phyloP scores from a whole-genome alignment of 2,888 invertebrate species.

The Drosophila eohydei region DNA sequence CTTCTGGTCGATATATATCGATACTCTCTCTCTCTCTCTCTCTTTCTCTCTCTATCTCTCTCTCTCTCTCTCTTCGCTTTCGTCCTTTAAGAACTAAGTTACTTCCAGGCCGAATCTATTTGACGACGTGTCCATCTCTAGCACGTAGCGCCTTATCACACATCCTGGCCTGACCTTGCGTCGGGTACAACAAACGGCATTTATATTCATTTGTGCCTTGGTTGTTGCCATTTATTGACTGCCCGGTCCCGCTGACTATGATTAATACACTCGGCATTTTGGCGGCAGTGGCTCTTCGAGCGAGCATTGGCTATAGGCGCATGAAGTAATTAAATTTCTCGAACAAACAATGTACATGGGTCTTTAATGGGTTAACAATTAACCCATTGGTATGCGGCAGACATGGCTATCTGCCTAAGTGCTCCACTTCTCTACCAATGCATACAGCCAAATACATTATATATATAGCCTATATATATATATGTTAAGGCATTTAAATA shows the following conservation, averaged over 20 bases:
- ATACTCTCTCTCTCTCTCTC: neutral
- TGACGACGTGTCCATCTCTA: conserved; percentile 11
- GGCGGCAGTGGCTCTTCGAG: neutral
- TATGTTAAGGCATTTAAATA: conserved; percentile 18
- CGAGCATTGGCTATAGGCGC: conserved; percentile 6
- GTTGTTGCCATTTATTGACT: conserved; percentile 56
- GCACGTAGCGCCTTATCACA: conserved; percentile 18
- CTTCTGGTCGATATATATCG: neutral
- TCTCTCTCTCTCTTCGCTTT: too few relatives aligned
- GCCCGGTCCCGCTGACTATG: conserved; percentile 26
- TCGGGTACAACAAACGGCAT: conserved; percentile 34
- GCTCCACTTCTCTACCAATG: conserved; percentile 18
- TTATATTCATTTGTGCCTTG: conserved; percentile 65
- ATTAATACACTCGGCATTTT: conserved; percentile 37
- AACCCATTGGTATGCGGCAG: conserved; percentile 47
- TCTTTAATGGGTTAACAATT: conserved; percentile 57
- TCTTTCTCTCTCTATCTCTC: rapidly evolving
- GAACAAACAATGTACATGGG: conserved; percentile 7
- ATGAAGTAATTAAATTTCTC: conserved; percentile 42
- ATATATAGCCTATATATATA: neutral
- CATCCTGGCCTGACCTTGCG: conserved; percentile 10
- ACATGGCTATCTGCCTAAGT: conserved; percentile 24
- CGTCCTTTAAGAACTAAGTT: neutral
- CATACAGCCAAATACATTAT: neutral
- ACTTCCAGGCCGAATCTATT: neutral